Evolutionary conservation across 2,113 vertebrate species (phyloP), one percentile per base, ranked within the genome.

Genomic region (Serinus canaria): DNA sequence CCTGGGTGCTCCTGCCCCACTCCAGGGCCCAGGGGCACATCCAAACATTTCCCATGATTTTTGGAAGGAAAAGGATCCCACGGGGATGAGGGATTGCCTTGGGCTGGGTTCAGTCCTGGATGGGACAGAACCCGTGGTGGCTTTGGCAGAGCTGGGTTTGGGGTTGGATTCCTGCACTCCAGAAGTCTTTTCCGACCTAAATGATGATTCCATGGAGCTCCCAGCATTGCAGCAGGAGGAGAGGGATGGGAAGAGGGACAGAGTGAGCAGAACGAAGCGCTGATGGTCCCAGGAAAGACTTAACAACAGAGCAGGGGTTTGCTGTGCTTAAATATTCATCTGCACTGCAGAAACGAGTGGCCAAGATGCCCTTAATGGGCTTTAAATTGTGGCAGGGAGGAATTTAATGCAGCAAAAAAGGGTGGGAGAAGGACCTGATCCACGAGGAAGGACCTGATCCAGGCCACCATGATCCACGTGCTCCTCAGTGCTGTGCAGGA

Each of bases 41-140:
- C 19, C 47, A 14, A n/a, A 11, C n/a, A 4, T 3, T 15, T 6
- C 39, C 44, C 7, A 0, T 0, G 7, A 1, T 4, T 7, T 6
- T 0, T 8, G n/a, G 60, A 17, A 15, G 60, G n/a, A 2, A 3
- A 13, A 55, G 22, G 33, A 39, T 52, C 62, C 68, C 63, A 0
- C 24, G 7, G 66, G 59, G 83, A 55, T 2, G 49, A 53, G n/a
- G 62, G 43, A 67, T 43, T 25, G 15, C 7, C 70, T 46, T 4
- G 4, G 27, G 39, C 49, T 37, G 62, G 55, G 67, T 3, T 39
- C n/a, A 20, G 0, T 1, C 60, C 56, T 8, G 14, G 37, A 0
- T 1, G 19, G 28, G 39, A 15, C 3, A 33, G 58, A 18, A 31
- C 2, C 3, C 0, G 1, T 0, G 28, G 15, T n/a, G 69, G 30